Conservation (phyloP, 2,888 invertebrate species). For the Syritta pipiens region DNA sequence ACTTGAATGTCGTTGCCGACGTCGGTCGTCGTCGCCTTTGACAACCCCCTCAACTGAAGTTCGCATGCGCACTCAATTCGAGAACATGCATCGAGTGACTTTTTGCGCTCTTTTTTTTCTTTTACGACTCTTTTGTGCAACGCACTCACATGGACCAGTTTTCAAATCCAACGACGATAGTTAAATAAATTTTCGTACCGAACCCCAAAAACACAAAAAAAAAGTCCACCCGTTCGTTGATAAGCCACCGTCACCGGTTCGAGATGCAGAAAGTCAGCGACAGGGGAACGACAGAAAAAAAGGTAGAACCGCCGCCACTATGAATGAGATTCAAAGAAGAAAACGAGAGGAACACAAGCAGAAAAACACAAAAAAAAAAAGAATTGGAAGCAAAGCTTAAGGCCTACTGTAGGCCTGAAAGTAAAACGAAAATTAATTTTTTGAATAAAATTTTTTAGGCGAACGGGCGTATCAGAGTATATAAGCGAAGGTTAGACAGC, state of each 20-base stretch:
- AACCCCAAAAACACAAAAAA: slow-evolving; percentile 33
- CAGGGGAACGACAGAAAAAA: slow-evolving; percentile 22
- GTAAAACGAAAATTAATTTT: slow-evolving; percentile 62
- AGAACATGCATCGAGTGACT: slow-evolving; percentile 55
- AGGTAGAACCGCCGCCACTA: slow-evolving; percentile 56
- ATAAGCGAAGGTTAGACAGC: slow-evolving; percentile 68
- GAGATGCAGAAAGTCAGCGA: slow-evolving; percentile 40
- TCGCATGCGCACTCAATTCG: slow-evolving; percentile 31
- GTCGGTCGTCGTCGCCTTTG: slow-evolving; percentile 50
- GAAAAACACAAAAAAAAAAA: slow-evolving; percentile 10
- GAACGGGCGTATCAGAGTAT: slow-evolving; percentile 68
- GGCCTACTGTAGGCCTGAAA: slow-evolving; percentile 68
- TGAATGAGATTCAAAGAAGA: slow-evolving; percentile 45
- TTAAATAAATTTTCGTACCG: slow-evolving; percentile 50
- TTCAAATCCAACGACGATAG: slow-evolving; percentile 47
- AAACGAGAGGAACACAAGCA: slow-evolving; percentile 31
- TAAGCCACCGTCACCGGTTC: slow-evolving; percentile 29
- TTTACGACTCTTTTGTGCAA: background rate
- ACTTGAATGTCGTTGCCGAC: slow-evolving; percentile 38
- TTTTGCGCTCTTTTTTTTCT: slow-evolving; percentile 7
- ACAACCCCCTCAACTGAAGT: slow-evolving; percentile 51
- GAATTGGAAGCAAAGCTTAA: slow-evolving; percentile 18
- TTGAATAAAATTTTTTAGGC: slow-evolving; percentile 64
- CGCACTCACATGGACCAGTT: slow-evolving; percentile 58
- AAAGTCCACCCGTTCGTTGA: slow-evolving; percentile 25